Base-by-base conservation (phyloP, 2,888 invertebrate genomes). In the Nyleta sp. region DNA sequence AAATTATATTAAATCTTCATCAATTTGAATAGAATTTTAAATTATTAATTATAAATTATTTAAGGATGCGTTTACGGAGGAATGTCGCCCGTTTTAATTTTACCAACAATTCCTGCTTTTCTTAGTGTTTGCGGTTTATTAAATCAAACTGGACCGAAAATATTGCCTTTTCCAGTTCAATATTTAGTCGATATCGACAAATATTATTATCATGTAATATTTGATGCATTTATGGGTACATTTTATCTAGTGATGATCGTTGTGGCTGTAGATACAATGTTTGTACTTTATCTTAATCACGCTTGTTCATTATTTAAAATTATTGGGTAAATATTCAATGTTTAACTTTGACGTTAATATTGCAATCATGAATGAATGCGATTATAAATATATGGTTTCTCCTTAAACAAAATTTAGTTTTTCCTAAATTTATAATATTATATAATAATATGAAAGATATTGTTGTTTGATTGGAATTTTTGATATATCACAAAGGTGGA, bases 51-150 rank as follows among this genome's bases (percentile, higher is more conserved):
- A 13, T 44, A 33, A 40, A 40, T 10, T 28, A 1, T 62, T 52
- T 13, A 31, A 77, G 77, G 60, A 11, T 67, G 77, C n/a, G 55
- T 79, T 31, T 79, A 71, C 62, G 79, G 74, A 50, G 79, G 79
- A 42, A 11, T 74, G 24, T 31, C 50, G 20, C 74, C 74, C 40
- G 55, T 71, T 20, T 7, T 79, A 46, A 0, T 79, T 11, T 35
- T 75, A 10, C 79, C 79, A 24, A 62, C 79, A 1, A 71, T 79
- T 38, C 62, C 79, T 10, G 79, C 79, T 13, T 6, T 79, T 62
- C 52, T 79, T 1, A 67, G 71, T 40, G 48, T 50, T 17, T 33
- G 31, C 8, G 57, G 60, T 6, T 13, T 78, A 17, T n/a, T 72
- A 8, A 60, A 71, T 15, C 57, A 64, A 60, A 71, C 53, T 8